These are phyloP conservation scores for Anguilla megastoma DNA, from an alignment of 2,797 vertebrate genomes.

Conservation along the genomic window DNA sequence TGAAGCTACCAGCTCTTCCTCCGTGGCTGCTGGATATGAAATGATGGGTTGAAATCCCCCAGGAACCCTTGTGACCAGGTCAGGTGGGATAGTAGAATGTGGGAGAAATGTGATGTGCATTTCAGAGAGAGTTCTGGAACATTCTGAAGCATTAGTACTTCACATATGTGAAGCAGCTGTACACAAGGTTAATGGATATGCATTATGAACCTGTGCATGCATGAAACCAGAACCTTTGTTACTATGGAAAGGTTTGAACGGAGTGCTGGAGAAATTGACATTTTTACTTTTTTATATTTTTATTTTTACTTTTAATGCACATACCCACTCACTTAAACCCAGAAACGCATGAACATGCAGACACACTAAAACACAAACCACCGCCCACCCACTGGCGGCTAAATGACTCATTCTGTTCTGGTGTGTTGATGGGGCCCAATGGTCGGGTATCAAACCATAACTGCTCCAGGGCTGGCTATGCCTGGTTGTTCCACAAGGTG, in stretches of 20 bases:
- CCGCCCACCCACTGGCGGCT: neutral
- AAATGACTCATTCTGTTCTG: too few species aligned
- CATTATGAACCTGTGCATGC: slow-evolving; percentile 28
- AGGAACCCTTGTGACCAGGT: neutral
- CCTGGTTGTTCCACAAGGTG: too few species aligned
- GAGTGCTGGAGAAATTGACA: neutral
- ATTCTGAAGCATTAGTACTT: neutral
- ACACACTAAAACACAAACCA: slow-evolving; percentile 18
- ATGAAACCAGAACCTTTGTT: neutral
- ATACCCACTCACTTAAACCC: neutral
- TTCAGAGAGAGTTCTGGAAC: neutral
- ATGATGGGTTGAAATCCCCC: neutral
- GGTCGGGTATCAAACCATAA: too few species aligned
- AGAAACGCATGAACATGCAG: neutral
- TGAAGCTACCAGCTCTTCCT: neutral
- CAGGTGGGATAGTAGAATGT: neutral
- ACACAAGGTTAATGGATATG: slow-evolving; percentile 8
- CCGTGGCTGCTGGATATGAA: neutral
- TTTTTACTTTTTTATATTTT: too few species aligned
- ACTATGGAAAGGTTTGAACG: neutral
- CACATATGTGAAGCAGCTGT: neutral
- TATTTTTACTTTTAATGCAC: neutral
- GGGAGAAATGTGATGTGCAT: neutral
- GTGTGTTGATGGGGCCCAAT: too few species aligned
- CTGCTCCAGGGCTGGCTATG: too few species aligned